Percentiles rank a stretch among this genome's conserved stretches.
These are phyloP conservation scores for human (Homo sapiens) DNA, from an alignment of 2,113 vertebrate species.

Conservation along the genomic window DNA sequence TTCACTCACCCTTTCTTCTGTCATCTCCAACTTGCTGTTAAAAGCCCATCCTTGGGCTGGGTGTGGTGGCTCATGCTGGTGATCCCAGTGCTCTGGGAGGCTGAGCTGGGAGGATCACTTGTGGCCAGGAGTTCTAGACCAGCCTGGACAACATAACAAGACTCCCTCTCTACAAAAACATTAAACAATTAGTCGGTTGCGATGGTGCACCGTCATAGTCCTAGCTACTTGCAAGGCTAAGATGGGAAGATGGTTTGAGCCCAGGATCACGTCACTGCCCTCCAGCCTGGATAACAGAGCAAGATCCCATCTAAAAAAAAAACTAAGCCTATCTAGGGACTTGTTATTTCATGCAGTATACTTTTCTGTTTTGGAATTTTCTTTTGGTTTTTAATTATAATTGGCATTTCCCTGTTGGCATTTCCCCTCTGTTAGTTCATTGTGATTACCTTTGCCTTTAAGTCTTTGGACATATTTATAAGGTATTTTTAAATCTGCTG, in stretches of 20 bases:
- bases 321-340: background rate
- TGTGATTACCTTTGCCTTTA: background rate
- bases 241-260: too few relatives aligned
- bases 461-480: background rate
- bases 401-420: background rate
- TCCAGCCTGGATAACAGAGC: background rate
- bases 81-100: background rate
- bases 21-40: background rate
- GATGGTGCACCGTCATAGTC: too few relatives aligned
- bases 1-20: background rate
- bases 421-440: background rate
- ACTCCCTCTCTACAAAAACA: background rate
- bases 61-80: background rate
- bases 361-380: background rate
- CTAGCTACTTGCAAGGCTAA: too few relatives aligned
- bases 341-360: accelerated
- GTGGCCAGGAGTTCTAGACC: background rate
- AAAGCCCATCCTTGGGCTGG: background rate
- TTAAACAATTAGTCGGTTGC: too few relatives aligned
- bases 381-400: background rate
- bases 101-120: background rate
- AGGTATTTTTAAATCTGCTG: background rate
- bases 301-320: background rate
- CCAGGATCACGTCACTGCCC: too few relatives aligned
- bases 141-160: background rate